Percentiles rank a stretch among this genome's conserved stretches.
These are phyloP conservation scores for Oryzias woworae DNA, from an alignment of 2,113 vertebrate species.

Conservation along the genomic window DNA sequence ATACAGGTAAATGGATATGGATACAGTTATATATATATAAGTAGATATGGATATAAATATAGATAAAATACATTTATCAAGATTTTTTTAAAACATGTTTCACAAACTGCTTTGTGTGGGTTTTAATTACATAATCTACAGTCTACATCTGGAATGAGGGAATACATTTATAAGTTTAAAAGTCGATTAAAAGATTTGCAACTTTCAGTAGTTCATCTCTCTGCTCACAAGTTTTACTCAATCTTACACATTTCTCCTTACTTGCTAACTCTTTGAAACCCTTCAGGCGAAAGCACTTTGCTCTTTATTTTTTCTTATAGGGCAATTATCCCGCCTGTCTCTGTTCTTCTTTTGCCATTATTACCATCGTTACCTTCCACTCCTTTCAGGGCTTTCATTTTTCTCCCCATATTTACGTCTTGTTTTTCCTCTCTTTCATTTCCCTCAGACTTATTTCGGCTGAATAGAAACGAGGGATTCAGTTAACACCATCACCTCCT, in stretches of 20 bases:
- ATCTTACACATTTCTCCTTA: constrained; percentile 15
- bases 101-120: no score
- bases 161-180: no score
- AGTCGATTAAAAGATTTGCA: no score
- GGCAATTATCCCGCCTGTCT: constrained; percentile 24
- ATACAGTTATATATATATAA: no score
- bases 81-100: no score
- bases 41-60: no score
- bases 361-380: constrained; percentile 6
- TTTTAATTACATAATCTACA: no score
- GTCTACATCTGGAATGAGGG: no score
- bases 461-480: constrained; percentile 17
- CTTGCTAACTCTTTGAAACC: constrained; percentile 23
- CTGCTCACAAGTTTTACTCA: constrained; percentile 12
- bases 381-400: constrained; percentile 12
- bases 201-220: constrained; percentile 3
- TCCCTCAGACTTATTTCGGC: constrained; percentile 6
- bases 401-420: constrained; percentile 20
- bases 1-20: no score
- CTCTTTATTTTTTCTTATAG: constrained; percentile 34
- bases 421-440: constrained; percentile 20
- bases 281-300: constrained; percentile 13
- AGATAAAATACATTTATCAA: no score
- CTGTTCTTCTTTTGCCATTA: constrained; percentile 10
- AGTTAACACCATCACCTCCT: constrained; percentile 2